phyloP scores from a whole-genome alignment of 1,140 invertebrate genomes.

The Orius laevigatus region DNA sequence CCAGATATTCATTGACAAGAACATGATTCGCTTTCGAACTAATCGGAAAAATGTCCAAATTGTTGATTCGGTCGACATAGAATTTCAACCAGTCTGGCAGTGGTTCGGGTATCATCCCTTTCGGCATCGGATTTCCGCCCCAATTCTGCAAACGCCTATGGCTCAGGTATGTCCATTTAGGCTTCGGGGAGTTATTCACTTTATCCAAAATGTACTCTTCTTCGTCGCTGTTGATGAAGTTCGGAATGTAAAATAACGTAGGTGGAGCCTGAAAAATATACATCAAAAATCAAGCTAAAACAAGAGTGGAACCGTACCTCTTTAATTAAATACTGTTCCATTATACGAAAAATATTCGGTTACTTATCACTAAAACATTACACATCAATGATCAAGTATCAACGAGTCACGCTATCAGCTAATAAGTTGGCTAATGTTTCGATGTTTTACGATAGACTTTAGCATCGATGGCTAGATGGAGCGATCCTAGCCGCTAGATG shows the following conservation, averaged over 20 bases:
- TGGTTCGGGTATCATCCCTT: slow-evolving; percentile 83
- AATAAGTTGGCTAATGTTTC: too few species aligned
- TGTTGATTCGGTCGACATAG: slow-evolving; percentile 55
- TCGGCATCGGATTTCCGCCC: slow-evolving; percentile 82
- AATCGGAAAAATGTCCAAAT: slow-evolving; percentile 55
- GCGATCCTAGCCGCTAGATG: too few species aligned
- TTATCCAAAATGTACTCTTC: slow-evolving; percentile 53
- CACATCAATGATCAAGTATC: too few species aligned
- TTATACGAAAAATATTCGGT: background rate
- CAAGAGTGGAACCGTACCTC: background rate
- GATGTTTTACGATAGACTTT: too few species aligned
- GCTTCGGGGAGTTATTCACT: slow-evolving; percentile 69
- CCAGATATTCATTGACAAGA: slow-evolving; percentile 86
- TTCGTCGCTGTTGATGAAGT: slow-evolving; percentile 74
- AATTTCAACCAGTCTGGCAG: slow-evolving; percentile 69
- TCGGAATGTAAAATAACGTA: slow-evolving; percentile 61
- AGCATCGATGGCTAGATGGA: too few species aligned
- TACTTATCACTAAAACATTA: background rate
- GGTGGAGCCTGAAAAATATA: background rate
- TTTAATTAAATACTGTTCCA: background rate
- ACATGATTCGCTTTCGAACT: slow-evolving; percentile 72
- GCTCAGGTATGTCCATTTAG: slow-evolving; percentile 88
- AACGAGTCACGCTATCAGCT: too few species aligned
- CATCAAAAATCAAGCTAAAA: background rate
- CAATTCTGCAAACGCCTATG: slow-evolving; percentile 90